phyloP scores from a whole-genome alignment of 2,113 vertebrate species.

The Lamprologus sp. region DNA sequence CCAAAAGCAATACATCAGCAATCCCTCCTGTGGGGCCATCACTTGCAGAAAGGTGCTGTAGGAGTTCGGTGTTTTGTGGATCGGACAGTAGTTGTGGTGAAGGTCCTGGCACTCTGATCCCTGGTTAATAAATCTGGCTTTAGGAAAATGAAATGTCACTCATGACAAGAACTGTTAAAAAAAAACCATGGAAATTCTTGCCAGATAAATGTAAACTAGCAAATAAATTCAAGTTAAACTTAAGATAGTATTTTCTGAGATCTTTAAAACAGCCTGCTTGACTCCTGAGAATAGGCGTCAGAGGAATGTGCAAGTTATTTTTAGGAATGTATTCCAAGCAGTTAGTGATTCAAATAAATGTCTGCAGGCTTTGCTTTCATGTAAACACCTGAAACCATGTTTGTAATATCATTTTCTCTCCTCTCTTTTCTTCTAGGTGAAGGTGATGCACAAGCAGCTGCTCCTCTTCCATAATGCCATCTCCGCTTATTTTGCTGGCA shows the following conservation, averaged over 20 bases:
- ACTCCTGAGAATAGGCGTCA: background rate
- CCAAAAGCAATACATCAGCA: background rate
- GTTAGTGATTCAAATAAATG: background rate
- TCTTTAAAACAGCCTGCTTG: background rate
- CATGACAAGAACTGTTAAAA: background rate
- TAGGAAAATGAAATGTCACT: background rate
- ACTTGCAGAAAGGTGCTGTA: background rate
- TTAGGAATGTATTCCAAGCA: background rate
- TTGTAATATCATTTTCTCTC: background rate
- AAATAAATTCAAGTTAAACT: background rate
- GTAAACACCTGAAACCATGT: background rate
- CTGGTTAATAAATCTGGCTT: background rate
- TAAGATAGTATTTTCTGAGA: background rate
- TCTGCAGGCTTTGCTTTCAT: background rate
- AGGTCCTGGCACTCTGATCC: background rate
- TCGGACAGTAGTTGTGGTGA: background rate
- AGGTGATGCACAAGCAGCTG: slow-evolving; percentile 99
- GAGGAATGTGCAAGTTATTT: background rate
- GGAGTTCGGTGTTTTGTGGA: background rate
- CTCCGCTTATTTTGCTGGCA: slow-evolving; percentile 96
- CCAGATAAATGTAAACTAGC: background rate
- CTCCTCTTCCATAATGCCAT: slow-evolving; percentile 97
- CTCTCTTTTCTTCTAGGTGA: slow-evolving; percentile 72
- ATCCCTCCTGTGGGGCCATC: background rate
- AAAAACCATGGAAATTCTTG: background rate